phyloP scores from a whole-genome alignment of 2,113 vertebrate genomes.

The Tetraodon nigroviridis region DNA sequence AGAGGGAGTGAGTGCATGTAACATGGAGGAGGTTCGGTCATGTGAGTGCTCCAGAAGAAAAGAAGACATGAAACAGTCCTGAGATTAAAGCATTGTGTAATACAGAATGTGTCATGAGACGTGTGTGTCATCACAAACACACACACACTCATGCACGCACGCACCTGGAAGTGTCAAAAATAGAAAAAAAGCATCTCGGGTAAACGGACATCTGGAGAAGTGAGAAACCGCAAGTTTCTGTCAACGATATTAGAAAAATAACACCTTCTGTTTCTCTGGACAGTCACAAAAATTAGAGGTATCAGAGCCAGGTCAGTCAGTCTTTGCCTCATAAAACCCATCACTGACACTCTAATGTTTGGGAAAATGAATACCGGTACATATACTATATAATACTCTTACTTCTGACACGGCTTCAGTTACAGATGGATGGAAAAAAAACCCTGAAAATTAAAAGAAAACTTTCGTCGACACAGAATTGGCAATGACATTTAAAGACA shows the following conservation, averaged over 20 bases:
- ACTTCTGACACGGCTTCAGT: constrained; percentile 49
- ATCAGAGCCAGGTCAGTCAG: constrained; percentile 34
- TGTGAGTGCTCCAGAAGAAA: constrained; percentile 5
- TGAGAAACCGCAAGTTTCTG: constrained; percentile 36
- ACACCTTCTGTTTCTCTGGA: constrained; percentile 44
- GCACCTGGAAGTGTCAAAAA: constrained; percentile 26
- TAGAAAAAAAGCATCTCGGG: constrained; percentile 31
- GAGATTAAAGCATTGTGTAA: no score
- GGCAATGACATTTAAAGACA: constrained; percentile 1
- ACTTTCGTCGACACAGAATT: constrained; percentile 34
- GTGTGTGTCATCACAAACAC: no score
- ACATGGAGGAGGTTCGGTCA: constrained; percentile 80
- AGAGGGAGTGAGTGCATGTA: constrained; percentile 79
- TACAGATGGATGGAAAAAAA: constrained; percentile 51
- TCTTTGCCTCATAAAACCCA: constrained; percentile 46
- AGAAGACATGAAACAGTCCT: no score
- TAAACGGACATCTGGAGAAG: constrained; percentile 48
- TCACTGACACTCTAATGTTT: constrained; percentile 34
- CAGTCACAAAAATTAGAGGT: constrained; percentile 39
- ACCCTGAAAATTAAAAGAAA: constrained; percentile 13
- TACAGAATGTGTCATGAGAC: no score
- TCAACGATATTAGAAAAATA: constrained; percentile 50
- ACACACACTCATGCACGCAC: constrained; percentile 2
- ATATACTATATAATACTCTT: no score
- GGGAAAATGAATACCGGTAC: constrained; percentile 26